Base-by-base conservation (phyloP, 2,113 vertebrate genomes). In the Tenebrosternarchus preto region DNA sequence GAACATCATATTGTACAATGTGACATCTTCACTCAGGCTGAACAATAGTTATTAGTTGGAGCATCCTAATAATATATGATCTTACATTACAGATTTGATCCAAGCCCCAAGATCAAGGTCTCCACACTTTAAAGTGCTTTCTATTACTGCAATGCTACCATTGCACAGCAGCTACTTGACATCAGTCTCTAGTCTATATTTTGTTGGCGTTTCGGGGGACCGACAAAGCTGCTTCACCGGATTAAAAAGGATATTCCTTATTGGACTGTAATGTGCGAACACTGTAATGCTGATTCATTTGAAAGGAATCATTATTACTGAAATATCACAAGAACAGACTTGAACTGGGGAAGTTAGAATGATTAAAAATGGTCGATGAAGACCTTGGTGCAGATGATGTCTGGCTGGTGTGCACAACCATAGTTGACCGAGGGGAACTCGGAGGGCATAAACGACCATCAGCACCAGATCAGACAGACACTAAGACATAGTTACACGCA, bases 91-190 rank as follows among this genome's bases (percentile, higher is more conserved):
- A 43, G 36, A 53, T 25, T 27, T 69, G 63, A 69, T 12, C 25
- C n/a, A 80, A 73, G 22, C 36, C 69, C 61, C 29, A 80, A 57
- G 56, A 27, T 66, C 33, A 50, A 6, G 16, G n/a, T 60, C 79
- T 68, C 27, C 31, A 79, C 39, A 16, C 43, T 36, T 11, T 17
- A 61, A 50, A 53, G 12, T 19, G 80, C 86, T 83, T 78, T n/a
- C 74, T 82, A 67, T 73, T 76, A 15, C 22, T 43, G 27, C 59
- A 75, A 67, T 71, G 64, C 78, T 76, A 77, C 12, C 22, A 33
- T 39, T 33, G 59, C 77, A 61, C 25, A 60, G 33, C 56, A 71
- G 11, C 9, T 64, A 61, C 4, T 64, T 57, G 72, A 74, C n/a
- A 31, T 20, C 19, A 31, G 20, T 39, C 4, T 70, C 57, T n/a